Base-by-base conservation (phyloP, 2,797 vertebrate species). In the Streptopelia turtur region DNA sequence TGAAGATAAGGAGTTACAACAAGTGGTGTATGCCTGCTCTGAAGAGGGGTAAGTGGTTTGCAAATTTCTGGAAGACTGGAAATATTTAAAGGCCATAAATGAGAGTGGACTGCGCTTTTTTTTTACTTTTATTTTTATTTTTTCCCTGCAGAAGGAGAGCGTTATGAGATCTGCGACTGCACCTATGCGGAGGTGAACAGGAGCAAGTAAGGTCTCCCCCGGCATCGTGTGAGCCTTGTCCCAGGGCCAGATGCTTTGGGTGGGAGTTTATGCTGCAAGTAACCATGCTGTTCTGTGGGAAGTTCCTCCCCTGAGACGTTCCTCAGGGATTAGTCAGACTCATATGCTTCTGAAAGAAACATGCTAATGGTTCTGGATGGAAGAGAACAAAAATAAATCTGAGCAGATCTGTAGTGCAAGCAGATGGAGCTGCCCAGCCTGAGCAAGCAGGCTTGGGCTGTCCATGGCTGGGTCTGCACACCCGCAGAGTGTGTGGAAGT, bases 1-100 rank as follows among this genome's bases (percentile, higher is more conserved):
- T 99, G 83, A 98, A 98, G 94, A 97, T 97, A 87, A 97, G 96
- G 98, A 98, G 97, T 97, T 98, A 98, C 81, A 98, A 98, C 5
- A 97, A 98, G 11, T 82, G 78, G 8, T 98, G 96, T 77, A 77
- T 98, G 13, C 97, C 97, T 92, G 98, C 96, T 68, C 86, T 98
- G 59, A 98, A 96, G 59, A 98, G 94, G 4, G 96, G 97, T 98
- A 96, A 97, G 83, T 6, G 2, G 21, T 35, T 69, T 43, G 50
- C 9, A n/a, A n/a, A 66, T 55, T 22, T 81, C 37, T 81, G 21
- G 37, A 80, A 76, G 78, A 70, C 17, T 70, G 23, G 43, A 41
- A 86, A 64, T 2, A 22, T 57, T 53, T 68, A 10, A 75, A 86
- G 55, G 39, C 37, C 13, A 16, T 17, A 86, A 75, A 71, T 55